Conservation (phyloP, 2,797 vertebrate species). For the Hephaestus fuliginosus region DNA sequence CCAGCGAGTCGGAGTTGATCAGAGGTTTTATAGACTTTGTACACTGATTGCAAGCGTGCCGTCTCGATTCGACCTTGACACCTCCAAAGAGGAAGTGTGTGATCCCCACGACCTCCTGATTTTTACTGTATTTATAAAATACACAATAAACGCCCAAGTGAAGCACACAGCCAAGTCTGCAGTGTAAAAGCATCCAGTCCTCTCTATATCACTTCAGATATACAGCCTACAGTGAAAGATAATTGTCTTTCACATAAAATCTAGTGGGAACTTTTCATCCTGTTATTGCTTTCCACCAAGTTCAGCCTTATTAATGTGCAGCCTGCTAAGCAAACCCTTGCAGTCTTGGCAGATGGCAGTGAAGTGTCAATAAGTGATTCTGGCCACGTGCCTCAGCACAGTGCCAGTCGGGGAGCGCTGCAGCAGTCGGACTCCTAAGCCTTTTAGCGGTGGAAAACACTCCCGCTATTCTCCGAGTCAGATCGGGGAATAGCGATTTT, state of each 20-base stretch:
- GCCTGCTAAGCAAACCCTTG: constrained; percentile 41
- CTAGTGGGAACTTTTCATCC: constrained; percentile 36
- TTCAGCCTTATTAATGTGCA: constrained; percentile 40
- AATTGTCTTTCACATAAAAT: constrained; percentile 38
- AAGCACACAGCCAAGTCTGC: background rate
- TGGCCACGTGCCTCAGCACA: constrained; percentile 60
- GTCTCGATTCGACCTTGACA: constrained; percentile 29
- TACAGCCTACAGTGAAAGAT: constrained; percentile 16
- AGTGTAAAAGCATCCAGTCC: background rate
- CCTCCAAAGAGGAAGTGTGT: background rate
- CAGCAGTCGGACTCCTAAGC: constrained; percentile 66
- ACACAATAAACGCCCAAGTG: background rate
- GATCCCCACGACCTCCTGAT: background rate
- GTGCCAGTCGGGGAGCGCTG: constrained; percentile 40
- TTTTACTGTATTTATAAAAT: constrained; percentile 14
- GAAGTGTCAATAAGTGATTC: constrained; percentile 70
- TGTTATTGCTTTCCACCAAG: constrained; percentile 37
- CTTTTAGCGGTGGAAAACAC: constrained; percentile 66
- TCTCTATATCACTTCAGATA: background rate
- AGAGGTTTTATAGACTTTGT: background rate
- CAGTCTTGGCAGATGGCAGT: constrained; percentile 67
- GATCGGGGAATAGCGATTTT: constrained; percentile 69
- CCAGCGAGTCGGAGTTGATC: background rate
- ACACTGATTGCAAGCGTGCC: background rate
- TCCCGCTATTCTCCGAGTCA: constrained; percentile 50